A percentile compares a stretch with the other conserved stretches of the same genome.
phyloP scores from a whole-genome alignment of 2,113 vertebrate genomes.

The Hippocampus abdominalis region DNA sequence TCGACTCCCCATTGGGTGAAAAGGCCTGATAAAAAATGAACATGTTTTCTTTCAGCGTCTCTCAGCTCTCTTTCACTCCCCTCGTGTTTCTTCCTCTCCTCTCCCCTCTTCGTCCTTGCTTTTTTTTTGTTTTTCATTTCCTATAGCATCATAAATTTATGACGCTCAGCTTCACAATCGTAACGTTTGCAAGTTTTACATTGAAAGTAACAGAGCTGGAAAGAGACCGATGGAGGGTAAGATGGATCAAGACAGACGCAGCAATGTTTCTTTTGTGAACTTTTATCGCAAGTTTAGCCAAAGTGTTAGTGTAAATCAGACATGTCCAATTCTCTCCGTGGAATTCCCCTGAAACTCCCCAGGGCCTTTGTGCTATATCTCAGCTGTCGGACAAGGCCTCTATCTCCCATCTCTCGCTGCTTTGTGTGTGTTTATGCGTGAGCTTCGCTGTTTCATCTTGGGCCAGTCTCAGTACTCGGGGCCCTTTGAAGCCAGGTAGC shows the following conservation, averaged over 20 bases:
- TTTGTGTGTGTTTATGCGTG: conserved; percentile 30
- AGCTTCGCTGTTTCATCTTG: conserved; percentile 34
- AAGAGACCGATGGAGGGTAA: conserved; percentile 31
- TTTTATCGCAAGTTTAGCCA: conserved; percentile 70
- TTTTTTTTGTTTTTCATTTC: neutral
- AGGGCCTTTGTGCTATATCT: conserved; percentile 62
- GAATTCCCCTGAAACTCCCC: conserved; percentile 71
- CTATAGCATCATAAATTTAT: neutral
- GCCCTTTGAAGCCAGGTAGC: conserved; percentile 67
- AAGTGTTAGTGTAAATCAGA: conserved; percentile 71
- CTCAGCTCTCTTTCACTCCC: conserved; percentile 2
- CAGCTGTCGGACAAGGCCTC: conserved; percentile 57
- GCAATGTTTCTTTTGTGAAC: conserved; percentile 61
- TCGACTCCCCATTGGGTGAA: conserved; percentile 36
- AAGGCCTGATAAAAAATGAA: conserved; percentile 34
- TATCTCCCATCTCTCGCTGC: conserved; percentile 49
- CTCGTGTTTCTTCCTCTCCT: conserved; percentile 31
- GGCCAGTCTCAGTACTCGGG: conserved; percentile 38
- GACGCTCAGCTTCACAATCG: neutral
- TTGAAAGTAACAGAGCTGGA: conserved; percentile 12
- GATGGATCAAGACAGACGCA: conserved; percentile 47
- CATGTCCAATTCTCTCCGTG: conserved; percentile 62
- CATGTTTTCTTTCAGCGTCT: conserved; percentile 33
- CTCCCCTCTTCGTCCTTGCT: neutral
- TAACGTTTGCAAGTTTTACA: conserved; percentile 6